Conservation (phyloP, 2,888 invertebrate species). For the Drosophila glabriapex region DNA sequence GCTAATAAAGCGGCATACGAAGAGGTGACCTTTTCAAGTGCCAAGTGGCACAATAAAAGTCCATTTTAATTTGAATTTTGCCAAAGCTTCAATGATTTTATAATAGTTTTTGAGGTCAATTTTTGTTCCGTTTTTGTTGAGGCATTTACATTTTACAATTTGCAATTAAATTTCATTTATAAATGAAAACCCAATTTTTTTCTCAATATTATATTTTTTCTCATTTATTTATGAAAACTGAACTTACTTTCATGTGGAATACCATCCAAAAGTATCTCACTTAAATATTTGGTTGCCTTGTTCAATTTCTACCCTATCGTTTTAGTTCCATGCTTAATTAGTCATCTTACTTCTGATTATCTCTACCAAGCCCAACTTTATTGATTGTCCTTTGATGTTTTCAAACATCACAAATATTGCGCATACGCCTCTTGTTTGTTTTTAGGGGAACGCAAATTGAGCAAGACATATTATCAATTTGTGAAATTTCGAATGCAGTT, state of each 20-base stretch:
- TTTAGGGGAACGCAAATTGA: conserved; percentile 28
- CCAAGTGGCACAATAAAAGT: not conserved
- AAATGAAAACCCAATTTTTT: not conserved
- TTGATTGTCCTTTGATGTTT: conserved; percentile 1
- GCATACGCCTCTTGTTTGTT: conserved; percentile 34
- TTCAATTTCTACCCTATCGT: not conserved
- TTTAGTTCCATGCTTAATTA: not conserved
- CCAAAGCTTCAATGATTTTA: not conserved
- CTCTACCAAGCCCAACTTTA: not conserved
- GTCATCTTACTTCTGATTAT: not conserved
- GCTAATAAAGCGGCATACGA: not conserved
- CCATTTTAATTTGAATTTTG: not conserved
- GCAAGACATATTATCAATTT: conserved; percentile 45
- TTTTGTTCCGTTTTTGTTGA: not conserved
- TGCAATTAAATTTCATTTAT: not conserved
- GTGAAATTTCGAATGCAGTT: conserved; percentile 46
- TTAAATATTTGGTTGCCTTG: not conserved
- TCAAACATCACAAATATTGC: conserved; percentile 18
- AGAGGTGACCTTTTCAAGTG: conserved; percentile 1
- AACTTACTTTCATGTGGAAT: not conserved
- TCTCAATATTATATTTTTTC: no score
- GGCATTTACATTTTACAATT: not conserved
- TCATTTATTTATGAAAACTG: no score
- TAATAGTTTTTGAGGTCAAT: not conserved
- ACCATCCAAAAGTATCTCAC: not conserved